A percentile compares a stretch with the other conserved stretches of the same genome.
Conservation (phyloP, 1,140 invertebrate species). For the Phymastichus coffea region DNA sequence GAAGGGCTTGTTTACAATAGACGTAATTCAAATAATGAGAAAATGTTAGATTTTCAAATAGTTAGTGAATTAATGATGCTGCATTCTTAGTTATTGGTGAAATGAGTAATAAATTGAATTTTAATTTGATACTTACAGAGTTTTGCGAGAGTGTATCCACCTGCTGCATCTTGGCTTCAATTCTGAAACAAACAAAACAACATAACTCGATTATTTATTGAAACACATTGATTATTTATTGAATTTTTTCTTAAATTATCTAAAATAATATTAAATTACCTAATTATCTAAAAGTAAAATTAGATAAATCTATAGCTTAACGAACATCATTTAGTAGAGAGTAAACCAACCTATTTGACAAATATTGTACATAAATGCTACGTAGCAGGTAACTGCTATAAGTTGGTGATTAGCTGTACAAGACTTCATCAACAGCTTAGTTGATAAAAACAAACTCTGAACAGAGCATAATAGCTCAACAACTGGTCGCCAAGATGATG, state of each 20-base stretch:
- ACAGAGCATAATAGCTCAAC: constrained; percentile 50
- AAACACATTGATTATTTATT: no score
- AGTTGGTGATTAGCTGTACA: constrained; percentile 49
- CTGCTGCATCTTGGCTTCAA: constrained; percentile 61
- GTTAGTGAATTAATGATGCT: constrained; percentile 38
- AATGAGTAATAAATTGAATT: not conserved
- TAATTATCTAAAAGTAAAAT: not conserved
- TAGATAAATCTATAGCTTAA: no score
- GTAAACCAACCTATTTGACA: constrained; percentile 55
- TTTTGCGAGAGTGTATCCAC: constrained; percentile 60
- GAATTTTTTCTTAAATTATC: not conserved
- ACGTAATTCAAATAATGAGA: constrained; percentile 25
- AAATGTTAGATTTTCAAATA: constrained; percentile 28
- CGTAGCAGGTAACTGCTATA: constrained; percentile 54
- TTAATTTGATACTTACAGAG: constrained; percentile 52
- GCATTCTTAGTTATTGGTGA: constrained; percentile 28
- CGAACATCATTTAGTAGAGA: no score
- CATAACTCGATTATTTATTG: no score
- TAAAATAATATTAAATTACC: not conserved
- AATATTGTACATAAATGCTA: constrained; percentile 57
- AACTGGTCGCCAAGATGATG: constrained; percentile 50
- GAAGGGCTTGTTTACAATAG: no score
- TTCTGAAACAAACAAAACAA: constrained; percentile 48
- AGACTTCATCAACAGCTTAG: constrained; percentile 53
- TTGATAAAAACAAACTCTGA: constrained; percentile 48